Conservation (phyloP, 2,113 vertebrate species). For the Laterallus jamaicensis region DNA sequence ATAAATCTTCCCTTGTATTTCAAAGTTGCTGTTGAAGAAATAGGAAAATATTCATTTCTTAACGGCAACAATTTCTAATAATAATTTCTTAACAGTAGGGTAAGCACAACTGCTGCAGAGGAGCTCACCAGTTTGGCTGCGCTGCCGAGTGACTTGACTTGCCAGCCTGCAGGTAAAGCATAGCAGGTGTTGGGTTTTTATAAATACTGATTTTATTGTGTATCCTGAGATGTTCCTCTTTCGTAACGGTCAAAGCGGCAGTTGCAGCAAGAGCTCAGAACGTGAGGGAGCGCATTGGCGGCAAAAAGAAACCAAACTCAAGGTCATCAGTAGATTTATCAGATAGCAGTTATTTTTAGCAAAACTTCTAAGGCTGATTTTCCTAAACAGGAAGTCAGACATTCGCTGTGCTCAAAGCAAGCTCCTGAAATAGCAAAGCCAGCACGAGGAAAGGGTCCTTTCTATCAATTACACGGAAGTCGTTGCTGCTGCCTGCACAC, state of each 20-base stretch:
- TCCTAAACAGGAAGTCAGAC: neutral
- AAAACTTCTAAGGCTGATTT: neutral
- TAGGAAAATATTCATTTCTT: neutral
- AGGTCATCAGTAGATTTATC: neutral
- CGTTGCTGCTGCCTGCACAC: neutral
- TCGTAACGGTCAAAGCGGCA: neutral
- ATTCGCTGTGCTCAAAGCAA: neutral
- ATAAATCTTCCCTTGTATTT: neutral
- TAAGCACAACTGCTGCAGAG: neutral
- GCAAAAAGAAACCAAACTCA: neutral
- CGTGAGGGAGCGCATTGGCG: neutral
- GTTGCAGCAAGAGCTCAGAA: neutral
- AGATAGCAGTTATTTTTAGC: constrained; percentile 19
- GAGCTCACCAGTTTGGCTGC: neutral
- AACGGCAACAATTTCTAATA: neutral
- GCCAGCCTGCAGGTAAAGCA: neutral
- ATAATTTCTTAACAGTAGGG: neutral
- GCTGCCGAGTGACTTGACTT: neutral
- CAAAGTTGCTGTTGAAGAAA: neutral
- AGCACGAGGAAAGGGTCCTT: neutral
- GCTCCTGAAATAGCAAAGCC: neutral
- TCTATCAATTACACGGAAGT: neutral
- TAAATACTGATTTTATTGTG: neutral
- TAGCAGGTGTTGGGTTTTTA: neutral
- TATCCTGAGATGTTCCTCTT: neutral